Evolutionary conservation across 2,888 invertebrate species (phyloP).

Genomic region (Drosophila mercatorum): DNA sequence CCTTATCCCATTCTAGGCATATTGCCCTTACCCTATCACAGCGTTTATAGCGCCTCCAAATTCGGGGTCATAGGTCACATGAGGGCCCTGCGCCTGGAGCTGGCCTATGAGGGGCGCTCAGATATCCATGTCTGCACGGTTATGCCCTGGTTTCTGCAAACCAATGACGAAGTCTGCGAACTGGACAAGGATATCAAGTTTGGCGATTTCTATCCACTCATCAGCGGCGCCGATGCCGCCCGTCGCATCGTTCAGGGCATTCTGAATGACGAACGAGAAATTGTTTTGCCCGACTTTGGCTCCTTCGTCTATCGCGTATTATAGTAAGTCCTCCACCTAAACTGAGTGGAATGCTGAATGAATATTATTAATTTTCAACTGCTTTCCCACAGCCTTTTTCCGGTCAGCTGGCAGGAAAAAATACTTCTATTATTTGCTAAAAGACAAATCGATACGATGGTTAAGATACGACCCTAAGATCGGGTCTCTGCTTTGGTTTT

Average conservation of each 20-base stretch:
- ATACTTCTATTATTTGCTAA: background rate
- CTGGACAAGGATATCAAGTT: conserved; percentile 2
- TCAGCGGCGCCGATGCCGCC: conserved; percentile 60
- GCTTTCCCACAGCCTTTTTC: conserved; percentile 36
- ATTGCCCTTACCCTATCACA: conserved; percentile 39
- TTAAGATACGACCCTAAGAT: background rate
- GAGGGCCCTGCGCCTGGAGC: conserved; percentile 74
- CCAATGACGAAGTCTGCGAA: conserved; percentile 56
- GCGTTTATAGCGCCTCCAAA: conserved; percentile 82
- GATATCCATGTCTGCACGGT: conserved; percentile 72
- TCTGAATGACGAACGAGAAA: conserved; percentile 62
- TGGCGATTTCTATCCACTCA: conserved; percentile 39
- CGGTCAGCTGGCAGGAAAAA: conserved; percentile 45
- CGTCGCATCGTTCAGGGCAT: conserved; percentile 63
- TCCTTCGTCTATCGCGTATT: conserved; percentile 29
- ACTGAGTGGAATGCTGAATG: background rate
- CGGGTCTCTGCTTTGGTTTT: background rate
- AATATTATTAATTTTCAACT: background rate
- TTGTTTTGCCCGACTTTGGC: conserved; percentile 56
- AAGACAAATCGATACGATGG: background rate
- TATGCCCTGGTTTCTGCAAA: conserved; percentile 82
- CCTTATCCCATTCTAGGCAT: conserved; percentile 38
- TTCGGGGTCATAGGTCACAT: conserved; percentile 82
- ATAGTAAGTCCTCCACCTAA: conserved; percentile 35
- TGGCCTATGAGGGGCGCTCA: conserved; percentile 58